Percentiles rank a stretch among this genome's conserved stretches.
Evolutionary conservation across 2,113 vertebrate genomes (phyloP).

Genomic region (Asarcornis scutulata): DNA sequence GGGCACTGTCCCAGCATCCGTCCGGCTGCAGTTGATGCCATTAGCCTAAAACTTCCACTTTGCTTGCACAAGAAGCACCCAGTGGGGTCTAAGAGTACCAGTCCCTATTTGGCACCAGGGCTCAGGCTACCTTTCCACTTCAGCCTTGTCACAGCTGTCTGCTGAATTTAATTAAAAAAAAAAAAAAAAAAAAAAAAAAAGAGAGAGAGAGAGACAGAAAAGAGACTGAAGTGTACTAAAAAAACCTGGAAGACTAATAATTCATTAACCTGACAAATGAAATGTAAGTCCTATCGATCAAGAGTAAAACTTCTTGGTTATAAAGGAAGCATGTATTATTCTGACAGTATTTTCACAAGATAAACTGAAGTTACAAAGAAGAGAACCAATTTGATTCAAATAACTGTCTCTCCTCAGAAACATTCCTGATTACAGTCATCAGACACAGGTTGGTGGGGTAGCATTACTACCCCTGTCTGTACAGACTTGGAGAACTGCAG

Average conservation of each 20-base stretch:
- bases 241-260: slow-evolving; percentile 60
- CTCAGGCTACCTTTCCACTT: slow-evolving; percentile 49
- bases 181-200: background rate
- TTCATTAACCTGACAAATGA: slow-evolving; percentile 70
- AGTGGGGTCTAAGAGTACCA: background rate
- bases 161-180: background rate
- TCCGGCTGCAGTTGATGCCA: background rate
- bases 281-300: slow-evolving; percentile 66
- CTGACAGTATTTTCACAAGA: slow-evolving; percentile 74
- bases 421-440: slow-evolving; percentile 38
- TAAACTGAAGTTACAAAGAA: slow-evolving; percentile 58
- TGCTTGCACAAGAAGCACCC: background rate
- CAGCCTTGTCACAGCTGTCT: slow-evolving; percentile 56
- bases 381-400: slow-evolving; percentile 65
- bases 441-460: slow-evolving; percentile 12
- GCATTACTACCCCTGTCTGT: background rate
- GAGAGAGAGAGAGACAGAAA: background rate
- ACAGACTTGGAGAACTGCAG: background rate
- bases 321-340: slow-evolving; percentile 69
- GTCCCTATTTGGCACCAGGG: background rate
- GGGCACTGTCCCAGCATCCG: background rate
- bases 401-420: slow-evolving; percentile 63
- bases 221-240: slow-evolving; percentile 58
- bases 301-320: slow-evolving; percentile 62
- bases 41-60: background rate